These are phyloP conservation scores for Ageneiosus marmoratus DNA, from an alignment of 2,113 vertebrate species.

Conservation along the genomic window DNA sequence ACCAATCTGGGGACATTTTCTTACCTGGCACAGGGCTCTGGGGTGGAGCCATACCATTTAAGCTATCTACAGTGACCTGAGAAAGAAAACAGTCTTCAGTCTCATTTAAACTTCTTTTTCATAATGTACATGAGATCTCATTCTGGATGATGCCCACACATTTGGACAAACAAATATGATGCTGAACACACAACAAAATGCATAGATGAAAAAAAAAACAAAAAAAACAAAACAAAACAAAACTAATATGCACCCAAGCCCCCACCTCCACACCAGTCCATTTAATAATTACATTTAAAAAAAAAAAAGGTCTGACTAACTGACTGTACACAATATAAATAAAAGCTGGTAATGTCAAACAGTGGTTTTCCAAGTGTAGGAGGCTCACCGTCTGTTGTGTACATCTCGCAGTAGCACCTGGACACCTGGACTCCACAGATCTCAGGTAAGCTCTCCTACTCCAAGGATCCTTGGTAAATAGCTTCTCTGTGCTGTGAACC, in stretches of 20 bases:
- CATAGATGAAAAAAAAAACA: too few species aligned
- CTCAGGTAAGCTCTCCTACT: slow-evolving; percentile 33
- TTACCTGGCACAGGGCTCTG: slow-evolving; percentile 45
- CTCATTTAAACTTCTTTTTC: not conserved
- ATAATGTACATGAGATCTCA: not conserved
- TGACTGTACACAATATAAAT: not conserved
- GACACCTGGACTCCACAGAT: not conserved
- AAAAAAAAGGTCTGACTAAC: too few species aligned
- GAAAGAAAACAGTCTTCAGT: not conserved
- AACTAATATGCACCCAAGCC: too few species aligned
- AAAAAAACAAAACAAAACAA: too few species aligned
- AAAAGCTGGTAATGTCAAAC: not conserved
- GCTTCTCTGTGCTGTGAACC: slow-evolving; percentile 15
- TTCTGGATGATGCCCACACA: not conserved
- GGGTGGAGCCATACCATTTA: slow-evolving; percentile 23
- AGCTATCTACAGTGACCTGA: slow-evolving; percentile 36
- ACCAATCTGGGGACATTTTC: slow-evolving; percentile 16
- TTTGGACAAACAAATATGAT: not conserved
- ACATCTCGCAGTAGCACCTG: not conserved
- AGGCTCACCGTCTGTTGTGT: slow-evolving; percentile 32
- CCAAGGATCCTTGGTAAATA: slow-evolving; percentile 15
- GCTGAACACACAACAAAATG: not conserved
- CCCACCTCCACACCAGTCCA: too few species aligned
- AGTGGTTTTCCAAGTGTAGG: not conserved
- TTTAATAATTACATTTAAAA: too few species aligned